Evolutionary conservation across 2,888 invertebrate genomes (phyloP).

Genomic region (Pandemis cinnamomeana): DNA sequence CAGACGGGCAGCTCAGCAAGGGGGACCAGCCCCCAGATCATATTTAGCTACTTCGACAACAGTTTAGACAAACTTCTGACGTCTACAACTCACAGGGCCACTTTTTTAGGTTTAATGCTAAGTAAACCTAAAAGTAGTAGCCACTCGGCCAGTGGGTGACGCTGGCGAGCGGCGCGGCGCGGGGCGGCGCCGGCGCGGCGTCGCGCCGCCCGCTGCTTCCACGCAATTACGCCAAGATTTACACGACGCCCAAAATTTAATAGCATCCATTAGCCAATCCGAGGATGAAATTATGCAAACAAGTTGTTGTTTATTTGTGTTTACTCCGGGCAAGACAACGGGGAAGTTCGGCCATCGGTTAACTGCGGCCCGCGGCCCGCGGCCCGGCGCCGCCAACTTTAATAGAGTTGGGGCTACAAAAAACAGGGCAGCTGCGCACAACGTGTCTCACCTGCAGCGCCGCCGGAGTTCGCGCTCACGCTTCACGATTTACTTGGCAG

Average conservation of each 20-base stretch:
- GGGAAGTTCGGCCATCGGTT: slow-evolving; percentile 42
- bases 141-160: no score
- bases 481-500: background rate
- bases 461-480: background rate
- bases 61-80: no score
- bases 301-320: slow-evolving; percentile 46
- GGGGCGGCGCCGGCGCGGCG: slow-evolving; percentile 2
- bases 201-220: slow-evolving; percentile 15
- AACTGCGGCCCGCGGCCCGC: slow-evolving; percentile 7
- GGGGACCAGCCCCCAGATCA: no score
- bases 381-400: slow-evolving; percentile 14
- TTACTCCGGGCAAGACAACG: slow-evolving; percentile 43
- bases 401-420: slow-evolving; percentile 24
- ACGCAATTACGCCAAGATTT: slow-evolving; percentile 39
- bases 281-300: slow-evolving; percentile 47
- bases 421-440: background rate
- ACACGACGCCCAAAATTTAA: slow-evolving; percentile 39
- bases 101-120: no score
- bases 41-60: no score
- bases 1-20: no score
- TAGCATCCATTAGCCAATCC: slow-evolving; percentile 43
- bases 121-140: no score
- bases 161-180: background rate
- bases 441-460: background rate
- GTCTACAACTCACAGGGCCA: no score